Percentiles rank a stretch among this genome's conserved stretches.
Conservation (phyloP, 2,797 vertebrate genomes). For the Anolis apletophallus region DNA sequence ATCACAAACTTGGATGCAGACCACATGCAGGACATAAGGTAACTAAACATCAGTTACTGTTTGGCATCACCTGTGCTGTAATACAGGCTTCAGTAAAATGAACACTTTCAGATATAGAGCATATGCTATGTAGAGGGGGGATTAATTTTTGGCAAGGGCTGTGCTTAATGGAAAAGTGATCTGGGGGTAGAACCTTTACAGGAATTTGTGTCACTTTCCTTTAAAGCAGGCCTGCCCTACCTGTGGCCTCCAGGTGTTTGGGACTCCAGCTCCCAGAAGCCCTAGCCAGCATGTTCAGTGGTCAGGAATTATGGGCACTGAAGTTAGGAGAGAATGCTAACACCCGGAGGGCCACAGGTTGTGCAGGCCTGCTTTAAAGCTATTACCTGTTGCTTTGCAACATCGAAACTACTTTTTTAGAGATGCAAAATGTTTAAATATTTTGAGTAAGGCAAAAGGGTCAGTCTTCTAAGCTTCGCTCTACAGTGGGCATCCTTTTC, state of each 20-base stretch:
- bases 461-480: background rate
- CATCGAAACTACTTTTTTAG: too few species aligned
- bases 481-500: background rate
- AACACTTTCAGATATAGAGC: background rate
- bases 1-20: background rate
- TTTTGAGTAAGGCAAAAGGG: background rate
- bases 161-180: background rate
- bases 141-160: background rate
- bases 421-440: too few species aligned
- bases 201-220: too few species aligned
- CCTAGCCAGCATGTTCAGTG: too few species aligned
- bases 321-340: too few species aligned
- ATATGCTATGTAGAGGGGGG: background rate
- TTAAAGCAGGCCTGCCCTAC: background rate
- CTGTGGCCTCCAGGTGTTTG: too few species aligned
- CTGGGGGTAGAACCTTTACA: background rate
- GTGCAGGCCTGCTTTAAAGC: background rate
- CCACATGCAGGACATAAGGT: too few species aligned
- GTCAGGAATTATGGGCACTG: too few species aligned
- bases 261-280: too few species aligned
- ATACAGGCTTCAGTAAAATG: background rate
- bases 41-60: background rate
- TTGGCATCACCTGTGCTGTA: background rate
- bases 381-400: too few species aligned
- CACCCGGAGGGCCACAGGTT: background rate